Conservation (phyloP, 2,797 vertebrate species). For the Threskiornis aethiopicus region DNA sequence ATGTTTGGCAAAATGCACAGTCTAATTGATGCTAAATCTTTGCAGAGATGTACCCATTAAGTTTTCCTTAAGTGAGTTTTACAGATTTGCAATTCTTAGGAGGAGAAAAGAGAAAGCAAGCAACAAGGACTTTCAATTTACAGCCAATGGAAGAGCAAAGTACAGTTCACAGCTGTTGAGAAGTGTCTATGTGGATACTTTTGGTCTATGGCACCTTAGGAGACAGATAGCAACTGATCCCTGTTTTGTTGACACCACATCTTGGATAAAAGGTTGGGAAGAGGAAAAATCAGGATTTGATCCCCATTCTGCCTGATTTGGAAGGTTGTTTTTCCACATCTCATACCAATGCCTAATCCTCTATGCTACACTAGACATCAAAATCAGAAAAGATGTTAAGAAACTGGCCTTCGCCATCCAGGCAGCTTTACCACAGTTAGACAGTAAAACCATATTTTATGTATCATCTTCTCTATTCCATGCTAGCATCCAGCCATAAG, state of each 20-base stretch:
- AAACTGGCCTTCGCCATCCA: background rate
- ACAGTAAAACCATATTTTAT: background rate
- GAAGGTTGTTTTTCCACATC: background rate
- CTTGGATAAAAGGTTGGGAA: background rate
- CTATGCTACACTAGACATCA: background rate
- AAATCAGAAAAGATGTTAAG: background rate
- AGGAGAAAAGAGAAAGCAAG: background rate
- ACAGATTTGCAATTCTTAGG: background rate
- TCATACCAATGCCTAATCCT: background rate
- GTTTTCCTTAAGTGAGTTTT: background rate
- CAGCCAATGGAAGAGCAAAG: background rate
- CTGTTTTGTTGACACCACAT: background rate
- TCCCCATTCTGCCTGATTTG: background rate
- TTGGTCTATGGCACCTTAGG: background rate
- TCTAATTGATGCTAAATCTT: background rate
- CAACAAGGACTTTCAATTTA: background rate
- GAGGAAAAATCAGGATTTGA: background rate
- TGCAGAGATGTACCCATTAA: background rate
- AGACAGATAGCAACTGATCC: background rate
- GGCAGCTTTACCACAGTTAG: background rate
- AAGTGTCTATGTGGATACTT: background rate
- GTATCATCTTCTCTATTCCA: background rate
- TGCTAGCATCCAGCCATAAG: background rate
- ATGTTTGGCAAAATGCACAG: background rate
- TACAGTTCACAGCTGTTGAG: background rate